Conservation (phyloP, 2,113 vertebrate species). For the Sclerurus mexicanus region DNA sequence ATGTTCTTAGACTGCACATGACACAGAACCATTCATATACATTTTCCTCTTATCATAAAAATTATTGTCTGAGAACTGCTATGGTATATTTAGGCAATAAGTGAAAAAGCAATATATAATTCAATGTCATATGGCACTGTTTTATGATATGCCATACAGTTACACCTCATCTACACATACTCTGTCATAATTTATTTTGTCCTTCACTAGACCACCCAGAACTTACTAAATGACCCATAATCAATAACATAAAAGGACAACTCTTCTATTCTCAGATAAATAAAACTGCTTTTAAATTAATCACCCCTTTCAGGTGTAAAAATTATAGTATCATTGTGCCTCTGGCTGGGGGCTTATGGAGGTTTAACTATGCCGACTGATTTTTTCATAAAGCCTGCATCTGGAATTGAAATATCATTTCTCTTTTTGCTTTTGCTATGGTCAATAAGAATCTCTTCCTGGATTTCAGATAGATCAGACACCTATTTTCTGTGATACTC, state of each 20-base stretch:
- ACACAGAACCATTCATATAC: not conserved
- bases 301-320: not conserved
- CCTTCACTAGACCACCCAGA: not conserved
- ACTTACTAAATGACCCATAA: not conserved
- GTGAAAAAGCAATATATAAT: not conserved
- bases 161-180: not conserved
- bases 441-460: not conserved
- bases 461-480: constrained; percentile 1
- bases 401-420: not conserved
- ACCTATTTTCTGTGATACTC: not conserved
- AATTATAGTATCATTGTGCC: not conserved
- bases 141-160: not conserved
- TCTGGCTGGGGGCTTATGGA: not conserved
- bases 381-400: not conserved
- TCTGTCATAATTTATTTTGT: not conserved
- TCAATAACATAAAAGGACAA: not conserved
- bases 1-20: not conserved
- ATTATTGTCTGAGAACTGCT: not conserved
- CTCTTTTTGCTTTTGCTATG: not conserved
- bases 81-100: not conserved
- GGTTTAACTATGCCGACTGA: not conserved
- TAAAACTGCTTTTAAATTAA: not conserved
- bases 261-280: not conserved
- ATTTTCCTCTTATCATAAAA: not conserved
- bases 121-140: not conserved